Base-by-base conservation (phyloP, 2,797 vertebrate genomes). In the Otolemur crassicaudatus region DNA sequence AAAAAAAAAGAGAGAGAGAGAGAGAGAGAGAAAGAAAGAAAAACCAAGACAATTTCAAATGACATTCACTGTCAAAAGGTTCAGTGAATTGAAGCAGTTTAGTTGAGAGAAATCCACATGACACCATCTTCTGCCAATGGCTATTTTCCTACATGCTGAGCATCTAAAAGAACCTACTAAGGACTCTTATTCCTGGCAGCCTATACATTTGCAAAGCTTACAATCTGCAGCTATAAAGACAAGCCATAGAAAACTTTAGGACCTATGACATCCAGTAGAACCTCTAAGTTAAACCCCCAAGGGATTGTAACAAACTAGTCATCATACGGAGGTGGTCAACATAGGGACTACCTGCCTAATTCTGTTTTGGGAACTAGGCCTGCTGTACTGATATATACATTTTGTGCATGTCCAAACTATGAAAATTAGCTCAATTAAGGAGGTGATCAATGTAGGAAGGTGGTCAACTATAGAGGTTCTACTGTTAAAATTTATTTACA, bases 81-180 rank as follows among this genome's bases (percentile, higher is more conserved):
- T 75, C 63, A 37, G 34, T 75, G 13, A 22, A 72, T 34, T 67
- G 53, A 63, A 94, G 37, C 34, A 63, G 31, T 17, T 75, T 87
- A 87, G 76, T 67, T 91, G 61, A n/a, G 79, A 65, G 17, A 73
- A 46, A 60, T 7, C 61, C 73, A 80, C 23, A 65, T 81, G 37
- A 87, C 92, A 20, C 34, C 72, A 75, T 23, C 43, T 82, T 77
- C 76, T 49, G 20, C 27, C 27, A 90, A 95, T 0, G 93, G 9
- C 53, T 91, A 82, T 37, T 65, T 87, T 87, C 75, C 40, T 85
- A 77, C 7, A 91, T 49, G 79, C 79, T 40, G 16, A 92, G 27
- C 56, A 97, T 46, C 61, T 56, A 19, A 84, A 63, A 92, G 22
- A 95, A 81, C 10, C 29, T 70, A 87, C 19, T 37, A 49, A 94